Percentiles rank a stretch among this genome's conserved stretches.
Conservation (phyloP, 2,113 vertebrate genomes). For the Physeter macrocephalus region DNA sequence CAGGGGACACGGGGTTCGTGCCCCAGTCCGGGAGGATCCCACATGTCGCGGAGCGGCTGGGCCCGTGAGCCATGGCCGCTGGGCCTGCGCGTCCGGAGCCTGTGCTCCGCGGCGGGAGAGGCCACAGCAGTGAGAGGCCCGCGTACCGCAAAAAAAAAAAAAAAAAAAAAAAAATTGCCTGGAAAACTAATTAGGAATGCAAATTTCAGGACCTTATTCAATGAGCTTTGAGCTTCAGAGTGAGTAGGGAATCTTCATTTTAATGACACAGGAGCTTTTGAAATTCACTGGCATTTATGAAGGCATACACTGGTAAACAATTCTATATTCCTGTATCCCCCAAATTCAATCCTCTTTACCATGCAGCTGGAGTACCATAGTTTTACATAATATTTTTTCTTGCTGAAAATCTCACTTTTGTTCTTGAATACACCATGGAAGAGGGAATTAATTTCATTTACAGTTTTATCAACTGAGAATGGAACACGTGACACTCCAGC, state of each 20-base stretch:
- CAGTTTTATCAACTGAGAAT: background rate
- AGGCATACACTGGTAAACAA: background rate
- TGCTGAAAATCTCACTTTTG: background rate
- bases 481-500: background rate
- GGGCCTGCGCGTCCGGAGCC: too few relatives aligned
- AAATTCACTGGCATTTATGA: conserved; percentile 32
- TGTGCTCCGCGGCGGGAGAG: too few relatives aligned
- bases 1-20: too few relatives aligned
- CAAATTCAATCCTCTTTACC: background rate
- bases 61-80: too few relatives aligned
- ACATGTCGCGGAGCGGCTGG: too few relatives aligned
- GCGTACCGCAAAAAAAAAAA: too few relatives aligned
- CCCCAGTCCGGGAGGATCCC: too few relatives aligned
- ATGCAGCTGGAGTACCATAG: background rate
- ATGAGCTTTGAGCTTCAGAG: background rate
- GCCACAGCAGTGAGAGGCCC: too few relatives aligned
- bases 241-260: background rate
- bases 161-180: background rate
- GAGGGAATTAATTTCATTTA: background rate
- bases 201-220: background rate
- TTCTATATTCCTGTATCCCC: background rate
- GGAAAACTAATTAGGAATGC: background rate
- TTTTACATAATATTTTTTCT: background rate
- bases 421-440: background rate
- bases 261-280: background rate